Evolutionary conservation across 2,888 invertebrate genomes (phyloP), one percentile per base, ranked within the genome.

Genomic region (Petrolisthes cinctipes): DNA sequence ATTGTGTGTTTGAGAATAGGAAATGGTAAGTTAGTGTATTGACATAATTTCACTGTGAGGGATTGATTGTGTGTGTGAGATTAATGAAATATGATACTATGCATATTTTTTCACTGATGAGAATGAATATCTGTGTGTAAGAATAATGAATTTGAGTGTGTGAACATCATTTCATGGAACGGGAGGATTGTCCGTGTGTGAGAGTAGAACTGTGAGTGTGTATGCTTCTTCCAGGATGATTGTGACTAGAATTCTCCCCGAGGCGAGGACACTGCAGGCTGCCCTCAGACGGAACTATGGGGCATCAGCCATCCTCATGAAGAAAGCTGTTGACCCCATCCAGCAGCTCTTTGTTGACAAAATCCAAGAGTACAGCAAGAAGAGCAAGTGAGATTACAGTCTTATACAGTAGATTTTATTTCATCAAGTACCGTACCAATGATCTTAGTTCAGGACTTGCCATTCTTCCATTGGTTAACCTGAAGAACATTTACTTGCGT

Each of bases 291-390:
- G 90, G 17, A 89, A 90, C 78, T 89, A 87, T 87, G 90, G 90
- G 51, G 80, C 68, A 5, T 89, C 89, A 11, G 83, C 89, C 5
- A 87, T 90, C 23, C 68, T 84, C 5, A 37, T 84, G 56, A 88
- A 88, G 73, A 90, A 90, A 66, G 96, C 95, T 3, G 93, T 94
- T 4, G 98, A 99, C 93, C 98, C 98, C 5, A 97, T 99, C 92
- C 98, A 98, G 93, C 96, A 98, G 93, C 93, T 98, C 83, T 99
- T 99, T 93, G 93, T 98, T 71, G 97, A 98, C 91, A 98, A 98
- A 95, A 94, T 98, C 91, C 94, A 95, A 91, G 98, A 98, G 93
- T 99, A 97, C 94, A 96, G 95, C 92, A 94, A 95, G 92, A 97
- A 97, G 93, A 96, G 96, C 94, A 93, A 94, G 97, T 97, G 95